Percentiles rank a stretch among this genome's conserved stretches.
These are phyloP conservation scores for Hermodice carunculata DNA, from an alignment of 2,888 invertebrate genomes.

Conservation along the genomic window DNA sequence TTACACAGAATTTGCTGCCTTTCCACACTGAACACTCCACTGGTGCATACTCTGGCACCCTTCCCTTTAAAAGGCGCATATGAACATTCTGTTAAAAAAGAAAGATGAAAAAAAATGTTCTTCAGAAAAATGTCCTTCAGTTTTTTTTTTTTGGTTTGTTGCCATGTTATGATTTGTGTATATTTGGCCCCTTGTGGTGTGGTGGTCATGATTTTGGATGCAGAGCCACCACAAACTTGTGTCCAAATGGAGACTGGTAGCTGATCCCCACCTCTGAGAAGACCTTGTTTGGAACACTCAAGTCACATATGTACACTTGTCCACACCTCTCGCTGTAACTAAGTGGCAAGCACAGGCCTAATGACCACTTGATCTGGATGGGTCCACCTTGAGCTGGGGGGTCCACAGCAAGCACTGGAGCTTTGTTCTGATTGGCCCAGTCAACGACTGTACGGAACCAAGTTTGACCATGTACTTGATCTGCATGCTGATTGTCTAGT, in stretches of 20 bases:
- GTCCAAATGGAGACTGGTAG: slow-evolving; percentile 88
- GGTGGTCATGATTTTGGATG: slow-evolving; percentile 16
- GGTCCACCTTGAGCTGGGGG: slow-evolving; percentile 77
- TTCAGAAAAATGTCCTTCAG: too few relatives aligned
- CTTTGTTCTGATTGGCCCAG: slow-evolving; percentile 81
- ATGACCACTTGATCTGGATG: slow-evolving; percentile 76
- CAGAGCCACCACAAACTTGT: slow-evolving; percentile 82
- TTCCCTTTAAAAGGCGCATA: too few relatives aligned
- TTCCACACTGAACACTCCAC: too few relatives aligned
- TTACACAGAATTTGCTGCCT: too few relatives aligned
- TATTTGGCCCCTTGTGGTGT: too few relatives aligned
- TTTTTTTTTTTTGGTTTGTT: too few relatives aligned
- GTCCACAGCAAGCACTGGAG: slow-evolving; percentile 82
- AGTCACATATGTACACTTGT: slow-evolving; percentile 83
- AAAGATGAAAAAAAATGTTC: too few relatives aligned
- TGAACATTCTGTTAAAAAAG: too few relatives aligned
- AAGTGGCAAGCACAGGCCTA: slow-evolving; percentile 81
- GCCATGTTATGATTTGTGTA: too few relatives aligned
- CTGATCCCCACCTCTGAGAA: slow-evolving; percentile 82
- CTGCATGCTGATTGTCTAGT: slow-evolving; percentile 61
- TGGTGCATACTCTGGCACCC: too few relatives aligned
- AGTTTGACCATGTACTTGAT: slow-evolving; percentile 40
- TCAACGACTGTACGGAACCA: slow-evolving; percentile 74
- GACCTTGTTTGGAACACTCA: slow-evolving; percentile 84
- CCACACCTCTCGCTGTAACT: slow-evolving; percentile 75